Evolutionary conservation across 2,797 vertebrate species (phyloP), one percentile per base, ranked within the genome.

Genomic region (Remorina albescens): DNA sequence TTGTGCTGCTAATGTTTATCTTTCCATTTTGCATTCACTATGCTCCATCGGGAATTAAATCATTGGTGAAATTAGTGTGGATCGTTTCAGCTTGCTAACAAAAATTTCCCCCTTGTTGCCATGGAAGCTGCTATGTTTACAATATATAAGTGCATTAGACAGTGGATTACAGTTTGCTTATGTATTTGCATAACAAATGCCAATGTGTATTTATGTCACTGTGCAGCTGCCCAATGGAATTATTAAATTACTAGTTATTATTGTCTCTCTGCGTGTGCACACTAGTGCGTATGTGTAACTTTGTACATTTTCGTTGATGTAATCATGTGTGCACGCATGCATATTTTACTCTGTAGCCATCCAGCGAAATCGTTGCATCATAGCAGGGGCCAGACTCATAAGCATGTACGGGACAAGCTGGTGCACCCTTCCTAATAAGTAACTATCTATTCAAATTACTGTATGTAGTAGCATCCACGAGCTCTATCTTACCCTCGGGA

Each of bases 381-480:
- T 37, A 63, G 34, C 70, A 67, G 44, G 37, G 75, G 67, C 53
- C 37, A 23, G 55, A 64, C n/a, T 66, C 76, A 67, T 55, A 71
- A 65, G 69, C 53, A 67, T 72, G 61, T 63, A 62, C 53, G 69
- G 49, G 78, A 81, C 64, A 86, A 67, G 72, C 51, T 51, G 63
- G 56, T 80, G 49, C 76, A 65, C 49, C 50, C 42, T 42, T 75
- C 85, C 74, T 77, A 89, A 87, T 80, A 86, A 78, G 78, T 71
- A 71, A 74, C 76, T 70, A 87, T 90, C 78, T 69, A 23, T 91
- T 87, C 86, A 71, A 89, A 89, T 90, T 81, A 86, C 62, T 83
- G 73, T 71, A 67, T 85, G 71, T 66, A 64, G 82, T 68, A 63
- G 73, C 58, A 71, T 81, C 55, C 75, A 65, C 80, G 68, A 84